These are phyloP conservation scores for Cyclargus thomasi DNA, from an alignment of 1,140 invertebrate genomes.

Conservation along the genomic window DNA sequence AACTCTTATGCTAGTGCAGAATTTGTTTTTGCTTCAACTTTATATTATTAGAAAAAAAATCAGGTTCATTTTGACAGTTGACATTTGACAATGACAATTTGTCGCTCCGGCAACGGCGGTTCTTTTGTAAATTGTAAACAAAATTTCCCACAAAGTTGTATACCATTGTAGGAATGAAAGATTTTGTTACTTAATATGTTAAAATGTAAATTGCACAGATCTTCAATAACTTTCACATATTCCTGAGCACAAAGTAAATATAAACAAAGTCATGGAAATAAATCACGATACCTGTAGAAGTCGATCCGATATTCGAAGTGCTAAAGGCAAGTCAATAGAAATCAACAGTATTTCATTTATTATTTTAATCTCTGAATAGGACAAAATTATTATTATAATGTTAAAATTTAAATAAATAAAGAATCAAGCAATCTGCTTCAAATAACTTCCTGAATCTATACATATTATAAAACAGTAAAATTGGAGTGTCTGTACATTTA, in stretches of 20 bases:
- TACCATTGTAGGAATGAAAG: too few species aligned
- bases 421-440: too few species aligned
- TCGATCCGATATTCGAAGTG: background rate
- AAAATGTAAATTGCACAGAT: too few species aligned
- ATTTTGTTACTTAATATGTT: too few species aligned
- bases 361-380: too few species aligned
- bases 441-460: too few species aligned
- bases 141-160: background rate
- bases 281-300: background rate
- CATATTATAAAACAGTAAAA: too few species aligned
- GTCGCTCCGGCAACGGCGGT: background rate
- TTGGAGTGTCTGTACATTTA: too few species aligned
- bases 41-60: background rate
- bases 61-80: background rate
- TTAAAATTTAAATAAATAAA: too few species aligned
- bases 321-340: background rate
- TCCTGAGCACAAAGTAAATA: background rate
- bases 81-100: background rate
- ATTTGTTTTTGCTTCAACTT: background rate
- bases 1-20: background rate
- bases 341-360: too few species aligned
- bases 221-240: too few species aligned
- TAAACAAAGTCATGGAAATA: background rate
- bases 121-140: slow-evolving; percentile 6
- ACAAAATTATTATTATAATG: too few species aligned